Evolutionary conservation across 2,888 invertebrate genomes (phyloP), one percentile per base, ranked within the genome.

Genomic region (Spisula subtruncata): DNA sequence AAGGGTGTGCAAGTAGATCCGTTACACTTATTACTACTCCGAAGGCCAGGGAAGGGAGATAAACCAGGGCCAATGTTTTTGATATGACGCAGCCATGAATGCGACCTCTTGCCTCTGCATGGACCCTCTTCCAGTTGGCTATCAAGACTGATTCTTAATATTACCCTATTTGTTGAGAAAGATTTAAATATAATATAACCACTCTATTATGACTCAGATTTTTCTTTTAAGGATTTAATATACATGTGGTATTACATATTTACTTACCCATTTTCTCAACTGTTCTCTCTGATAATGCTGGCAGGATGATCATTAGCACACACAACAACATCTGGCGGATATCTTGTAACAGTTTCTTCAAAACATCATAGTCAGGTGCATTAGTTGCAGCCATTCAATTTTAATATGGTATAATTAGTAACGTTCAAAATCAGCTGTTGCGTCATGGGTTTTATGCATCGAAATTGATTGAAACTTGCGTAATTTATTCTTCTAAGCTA

Each of bases 391-490:
- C 75, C 75, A 75, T 75, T 75, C 75, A 75, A 75, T 75, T 75
- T 32, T 32, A 75, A 32, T 32, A 35, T 32, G 29, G 32, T 75
- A 75, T 35, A 75, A 75, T 75, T 75, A 75, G 75, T 75, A 75
- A 75, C 75, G 18, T 75, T 75, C 35, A 75, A 75, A 75, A 16
- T 75, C 75, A 75, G 75, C 75, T 75, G 75, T 75, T 75, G 75
- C 75, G 35, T 35, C 35, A 35, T 32, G 35, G 75, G 75, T 25
- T 32, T 35, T 25, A 75, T 75, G 75, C 35, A 75, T 75, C 35
- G 32, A 75, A 32, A 75, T 75, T 75, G 75, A 5, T 75, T 35
- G 75, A 75, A 75, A 75, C 35, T 35, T 75, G 75, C 35, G 32
- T 16, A 35, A 16, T 51, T 66, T 25, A 66, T 66, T 66, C 60